These are phyloP conservation scores for Mizuhopecten yessoensis DNA, from an alignment of 1,140 invertebrate species.

Conservation along the genomic window DNA sequence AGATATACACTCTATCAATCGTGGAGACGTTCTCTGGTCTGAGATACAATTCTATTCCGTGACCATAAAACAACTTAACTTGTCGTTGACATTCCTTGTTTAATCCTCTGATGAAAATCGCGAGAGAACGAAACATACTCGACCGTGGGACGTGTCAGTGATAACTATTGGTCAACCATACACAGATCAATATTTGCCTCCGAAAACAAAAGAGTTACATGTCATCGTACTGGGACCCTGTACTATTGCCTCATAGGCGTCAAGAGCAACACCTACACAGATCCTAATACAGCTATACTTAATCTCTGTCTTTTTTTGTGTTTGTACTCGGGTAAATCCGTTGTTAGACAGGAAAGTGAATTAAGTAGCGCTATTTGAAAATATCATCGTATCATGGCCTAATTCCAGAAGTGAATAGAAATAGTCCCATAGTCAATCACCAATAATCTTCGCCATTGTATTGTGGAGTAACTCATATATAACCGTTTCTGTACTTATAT, in stretches of 20 bases:
- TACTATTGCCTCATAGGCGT: background rate
- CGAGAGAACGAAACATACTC: background rate
- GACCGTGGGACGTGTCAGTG: background rate
- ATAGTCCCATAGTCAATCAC: background rate
- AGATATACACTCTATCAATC: background rate
- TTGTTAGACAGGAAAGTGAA: background rate
- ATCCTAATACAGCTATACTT: background rate
- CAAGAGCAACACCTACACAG: background rate
- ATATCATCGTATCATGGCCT: background rate
- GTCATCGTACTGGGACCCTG: conserved; percentile 25
- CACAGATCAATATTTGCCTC: background rate
- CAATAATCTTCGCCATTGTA: background rate
- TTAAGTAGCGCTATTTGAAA: background rate
- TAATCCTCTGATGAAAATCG: background rate
- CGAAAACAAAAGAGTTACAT: background rate
- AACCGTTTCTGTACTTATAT: background rate
- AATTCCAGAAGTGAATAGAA: background rate
- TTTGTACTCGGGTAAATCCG: background rate
- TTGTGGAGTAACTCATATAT: background rate
- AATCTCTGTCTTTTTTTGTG: background rate
- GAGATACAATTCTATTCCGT: background rate
- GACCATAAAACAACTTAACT: background rate
- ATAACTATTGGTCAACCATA: background rate
- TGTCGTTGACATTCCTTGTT: background rate
- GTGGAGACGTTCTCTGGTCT: background rate